Conservation (phyloP, 2,797 vertebrate genomes). For the Meda fulgida region DNA sequence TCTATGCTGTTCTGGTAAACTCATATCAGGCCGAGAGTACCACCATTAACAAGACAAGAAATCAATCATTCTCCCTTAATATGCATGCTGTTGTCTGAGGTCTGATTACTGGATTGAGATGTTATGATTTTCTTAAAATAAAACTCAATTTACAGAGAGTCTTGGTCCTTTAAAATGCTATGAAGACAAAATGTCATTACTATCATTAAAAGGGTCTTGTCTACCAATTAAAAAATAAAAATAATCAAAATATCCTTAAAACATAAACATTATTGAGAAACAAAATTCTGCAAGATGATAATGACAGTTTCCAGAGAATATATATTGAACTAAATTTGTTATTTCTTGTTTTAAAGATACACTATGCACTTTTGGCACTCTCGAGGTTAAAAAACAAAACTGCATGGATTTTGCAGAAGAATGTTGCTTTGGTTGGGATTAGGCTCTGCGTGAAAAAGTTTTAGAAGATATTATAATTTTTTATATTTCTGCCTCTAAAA, state of each 20-base stretch:
- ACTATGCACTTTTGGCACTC: no score
- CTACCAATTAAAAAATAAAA: no score
- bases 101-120: not conserved
- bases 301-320: no score
- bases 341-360: no score
- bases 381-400: no score
- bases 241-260: not conserved
- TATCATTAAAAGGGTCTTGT: not conserved
- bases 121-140: not conserved
- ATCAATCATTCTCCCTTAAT: not conserved
- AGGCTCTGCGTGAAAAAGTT: no score
- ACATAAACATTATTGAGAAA: not conserved
- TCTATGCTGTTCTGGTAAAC: constrained; percentile 19
- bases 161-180: not conserved
- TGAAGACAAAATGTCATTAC: not conserved
- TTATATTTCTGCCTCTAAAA: no score
- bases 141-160: not conserved
- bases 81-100: not conserved
- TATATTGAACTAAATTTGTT: no score
- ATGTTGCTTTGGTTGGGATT: no score
- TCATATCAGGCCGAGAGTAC: not conserved
- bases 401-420: no score
- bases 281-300: no score
- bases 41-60: not conserved
- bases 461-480: no score